Conservation (phyloP, 2,797 vertebrate species). For the Diceros bicornis region DNA sequence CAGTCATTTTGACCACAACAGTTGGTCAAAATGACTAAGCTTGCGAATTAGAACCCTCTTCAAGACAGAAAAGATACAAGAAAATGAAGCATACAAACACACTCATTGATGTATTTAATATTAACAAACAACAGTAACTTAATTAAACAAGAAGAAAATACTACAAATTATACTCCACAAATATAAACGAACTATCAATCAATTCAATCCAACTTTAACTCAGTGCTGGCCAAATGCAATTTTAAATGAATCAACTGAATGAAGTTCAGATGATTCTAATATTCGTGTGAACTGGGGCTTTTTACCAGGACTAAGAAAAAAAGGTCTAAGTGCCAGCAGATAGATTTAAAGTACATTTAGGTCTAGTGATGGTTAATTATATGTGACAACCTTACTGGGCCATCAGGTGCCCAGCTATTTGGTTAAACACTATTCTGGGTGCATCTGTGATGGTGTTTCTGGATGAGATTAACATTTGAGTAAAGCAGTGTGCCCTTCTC, state of each 20-base stretch:
- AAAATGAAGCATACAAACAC: neutral
- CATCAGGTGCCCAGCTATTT: neutral
- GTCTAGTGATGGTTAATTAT: neutral
- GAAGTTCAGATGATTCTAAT: constrained; percentile 20
- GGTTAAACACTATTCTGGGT: neutral
- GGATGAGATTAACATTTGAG: neutral
- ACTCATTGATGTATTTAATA: neutral
- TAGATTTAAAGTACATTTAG: neutral
- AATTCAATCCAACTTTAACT: neutral
- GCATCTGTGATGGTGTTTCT: neutral
- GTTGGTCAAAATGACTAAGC: constrained; percentile 36
- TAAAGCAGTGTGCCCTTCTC: neutral
- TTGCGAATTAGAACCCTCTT: neutral
- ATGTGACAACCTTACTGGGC: neutral
- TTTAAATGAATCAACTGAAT: constrained; percentile 11
- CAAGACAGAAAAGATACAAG: neutral
- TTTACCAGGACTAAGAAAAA: neutral
- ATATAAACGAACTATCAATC: neutral
- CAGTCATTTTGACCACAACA: neutral
- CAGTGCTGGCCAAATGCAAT: neutral
- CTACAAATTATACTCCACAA: neutral
- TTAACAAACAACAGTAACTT: neutral
- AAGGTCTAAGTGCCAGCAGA: neutral
- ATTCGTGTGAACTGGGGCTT: neutral
- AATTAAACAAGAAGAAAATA: constrained; percentile 46